These are phyloP conservation scores for Pseudochromis fuscus DNA, from an alignment of 2,797 vertebrate species.

Conservation along the genomic window DNA sequence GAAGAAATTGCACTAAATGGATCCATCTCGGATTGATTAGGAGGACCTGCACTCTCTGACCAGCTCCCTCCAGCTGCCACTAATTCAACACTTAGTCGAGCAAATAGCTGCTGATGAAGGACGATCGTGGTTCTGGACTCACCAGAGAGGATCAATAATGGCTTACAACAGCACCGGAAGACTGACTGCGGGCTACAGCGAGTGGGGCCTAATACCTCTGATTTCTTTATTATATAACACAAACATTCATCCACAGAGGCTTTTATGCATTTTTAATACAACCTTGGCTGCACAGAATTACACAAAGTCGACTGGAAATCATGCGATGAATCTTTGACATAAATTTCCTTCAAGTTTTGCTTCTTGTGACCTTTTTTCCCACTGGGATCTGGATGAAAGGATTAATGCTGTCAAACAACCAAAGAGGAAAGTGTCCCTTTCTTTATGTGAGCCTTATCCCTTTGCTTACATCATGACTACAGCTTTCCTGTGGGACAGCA, in stretches of 20 bases:
- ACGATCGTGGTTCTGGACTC: neutral
- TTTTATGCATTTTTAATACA: slow-evolving; percentile 6
- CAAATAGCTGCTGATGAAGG: neutral
- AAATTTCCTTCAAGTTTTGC: neutral
- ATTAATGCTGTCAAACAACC: neutral
- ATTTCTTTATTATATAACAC: neutral
- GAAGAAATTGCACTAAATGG: slow-evolving; percentile 6
- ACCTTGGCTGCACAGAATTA: neutral
- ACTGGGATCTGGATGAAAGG: neutral
- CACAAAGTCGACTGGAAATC: slow-evolving; percentile 6
- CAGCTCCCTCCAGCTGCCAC: slow-evolving; percentile 7
- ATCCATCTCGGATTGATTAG: slow-evolving; percentile 31
- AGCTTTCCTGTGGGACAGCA: slow-evolving; percentile 6
- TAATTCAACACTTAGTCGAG: neutral
- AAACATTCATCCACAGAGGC: neutral
- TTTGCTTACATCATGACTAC: too few species aligned
- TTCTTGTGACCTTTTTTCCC: neutral
- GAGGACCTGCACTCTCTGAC: neutral
- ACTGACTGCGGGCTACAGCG: neutral
- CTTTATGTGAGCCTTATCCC: neutral
- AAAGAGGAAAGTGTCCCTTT: neutral
- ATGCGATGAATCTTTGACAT: too few species aligned
- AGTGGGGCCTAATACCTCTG: neutral
- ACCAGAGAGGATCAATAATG: neutral
- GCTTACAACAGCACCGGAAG: neutral